Evolutionary conservation across 2,888 invertebrate genomes (phyloP).

Genomic region (Patella caerulea): DNA sequence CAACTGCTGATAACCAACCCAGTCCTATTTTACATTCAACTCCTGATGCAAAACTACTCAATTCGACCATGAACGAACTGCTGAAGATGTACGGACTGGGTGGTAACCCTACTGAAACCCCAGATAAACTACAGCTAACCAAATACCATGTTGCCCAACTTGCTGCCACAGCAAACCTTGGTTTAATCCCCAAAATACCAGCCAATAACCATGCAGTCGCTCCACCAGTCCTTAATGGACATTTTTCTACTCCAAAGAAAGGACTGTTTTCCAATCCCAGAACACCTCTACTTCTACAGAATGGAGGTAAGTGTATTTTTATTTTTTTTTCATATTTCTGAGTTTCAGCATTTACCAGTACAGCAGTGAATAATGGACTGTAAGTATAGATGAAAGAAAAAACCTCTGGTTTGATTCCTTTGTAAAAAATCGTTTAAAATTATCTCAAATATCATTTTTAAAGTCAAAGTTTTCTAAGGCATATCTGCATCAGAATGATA

Average conservation of each 20-base stretch:
- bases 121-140: not conserved
- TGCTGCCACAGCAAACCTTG: not conserved
- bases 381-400: too few species aligned
- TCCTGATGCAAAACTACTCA: constrained; percentile 74
- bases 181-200: not conserved
- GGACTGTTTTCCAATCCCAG: constrained; percentile 15
- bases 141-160: constrained; percentile 8
- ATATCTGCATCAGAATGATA: too few species aligned
- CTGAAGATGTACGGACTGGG: constrained; percentile 84
- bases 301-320: constrained; percentile 21
- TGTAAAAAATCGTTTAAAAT: too few species aligned
- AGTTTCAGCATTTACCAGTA: not conserved
- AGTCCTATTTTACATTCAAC: not conserved
- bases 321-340: not conserved
- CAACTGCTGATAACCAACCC: constrained; percentile 16
- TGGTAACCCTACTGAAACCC: constrained; percentile 73
- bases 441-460: too few species aligned
- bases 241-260: constrained; percentile 9
- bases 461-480: too few species aligned
- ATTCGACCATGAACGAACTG: constrained; percentile 85
- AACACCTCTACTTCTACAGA: constrained; percentile 17
- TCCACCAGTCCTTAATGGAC: constrained; percentile 14
- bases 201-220: not conserved
- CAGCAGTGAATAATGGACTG: not conserved
- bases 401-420: too few species aligned